Evolutionary conservation across 2,888 invertebrate genomes (phyloP), one percentile per base, ranked within the genome.

Genomic region (Pharmacophagus antenor): DNA sequence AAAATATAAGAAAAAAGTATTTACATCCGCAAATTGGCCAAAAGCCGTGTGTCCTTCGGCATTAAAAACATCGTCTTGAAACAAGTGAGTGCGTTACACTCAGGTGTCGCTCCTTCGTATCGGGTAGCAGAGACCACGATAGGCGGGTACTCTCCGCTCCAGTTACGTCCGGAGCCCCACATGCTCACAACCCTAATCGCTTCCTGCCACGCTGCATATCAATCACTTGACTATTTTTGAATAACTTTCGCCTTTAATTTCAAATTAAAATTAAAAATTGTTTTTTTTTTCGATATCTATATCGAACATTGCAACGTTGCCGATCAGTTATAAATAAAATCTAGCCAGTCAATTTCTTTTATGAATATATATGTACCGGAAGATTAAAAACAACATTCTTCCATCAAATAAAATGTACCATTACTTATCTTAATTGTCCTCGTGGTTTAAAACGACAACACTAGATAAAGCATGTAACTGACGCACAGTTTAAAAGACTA

Each of bases 161-260:
- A 67, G 58, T 67, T 70, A 54, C 65, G 64, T 27, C 63, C 64
- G 65, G 69, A 67, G 71, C 65, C 71, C 72, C 65, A 74, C 70
- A 70, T 73, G 68, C 61, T 63, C 69, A 62, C 44, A 62, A 63
- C 67, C 67, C 67, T 62, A 61, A 62, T 63, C 64, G 60, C 69
- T 71, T 72, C 73, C 72, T 71, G 70, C 61, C 63, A 50, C 61
- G 53, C 67, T 63, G 65, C 72, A 68, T 70, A 62, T 66, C 63
- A 55, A 56, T 62, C 56, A 51, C 59, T 58, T 49, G 51, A 54
- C 58, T 58, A 64, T 63, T 61, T 67, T 63, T 64, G 61, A 61
- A 63, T 63, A 63, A 56, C 63, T 63, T 64, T 62, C 55, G 42
- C 59, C 44, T 15, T 37, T 37, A 51, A 25, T 23, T 0, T n/a